Base-by-base conservation (phyloP, 2,888 invertebrate species). In the Rhamnusium bicolor region DNA sequence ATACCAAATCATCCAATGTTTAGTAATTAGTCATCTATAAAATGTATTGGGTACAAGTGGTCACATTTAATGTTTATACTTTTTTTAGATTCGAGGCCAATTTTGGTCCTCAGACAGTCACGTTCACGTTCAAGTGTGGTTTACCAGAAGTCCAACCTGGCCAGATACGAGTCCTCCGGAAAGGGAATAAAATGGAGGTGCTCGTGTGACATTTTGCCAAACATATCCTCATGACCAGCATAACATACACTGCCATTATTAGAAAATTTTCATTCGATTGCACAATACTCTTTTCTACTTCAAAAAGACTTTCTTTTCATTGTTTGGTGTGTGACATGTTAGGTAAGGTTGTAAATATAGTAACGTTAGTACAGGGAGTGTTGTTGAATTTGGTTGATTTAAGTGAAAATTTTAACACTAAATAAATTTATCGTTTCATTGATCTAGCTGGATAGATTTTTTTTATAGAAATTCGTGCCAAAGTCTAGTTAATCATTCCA, bases 91-190 rank as follows among this genome's bases (percentile, higher is more conserved):
- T 95, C 88, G 95, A 95, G 88, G 94, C 94, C 24, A 94, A 94
- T 88, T 94, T 95, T 88, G 95, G 94, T 6, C 92, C 93, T 83
- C 94, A 94, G 88, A 92, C 92, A 79, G 95, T 96, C 80, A 93
- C 94, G 81, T 92, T 96, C 85, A 91, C 93, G 78, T 96, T 96
- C 89, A 93, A 93, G 87, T 92, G 92, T 82, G 92, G 92, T 40
- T 84, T 92, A 82, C 90, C 92, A 8, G 93, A 93, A 80, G 89
- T 91, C 73, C 90, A 91, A 81, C 92, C 93, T 56, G 92, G 93
- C 29, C 92, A 92, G 82, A 91, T 93, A 71, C 91, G 92, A 83
- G 92, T 94, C 73, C 87, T 91, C 75, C 89, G 93, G 73, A 92
- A 93, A 88, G 92, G 91, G 73, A 93, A 92, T 88, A 91, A 92